phyloP scores from a whole-genome alignment of 2,888 invertebrate species.

The Trimorus sp. region DNA sequence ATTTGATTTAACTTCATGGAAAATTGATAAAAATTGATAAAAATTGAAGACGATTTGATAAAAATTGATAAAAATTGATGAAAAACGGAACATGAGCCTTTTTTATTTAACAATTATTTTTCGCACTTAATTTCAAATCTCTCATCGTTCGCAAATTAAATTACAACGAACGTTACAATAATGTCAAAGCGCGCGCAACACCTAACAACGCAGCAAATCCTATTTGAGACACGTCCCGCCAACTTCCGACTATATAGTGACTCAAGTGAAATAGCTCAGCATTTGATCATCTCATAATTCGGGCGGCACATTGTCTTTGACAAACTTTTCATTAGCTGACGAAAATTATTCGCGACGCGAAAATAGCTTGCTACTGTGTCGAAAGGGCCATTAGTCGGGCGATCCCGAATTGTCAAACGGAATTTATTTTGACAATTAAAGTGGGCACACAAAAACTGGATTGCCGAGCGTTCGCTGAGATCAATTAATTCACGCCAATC shows the following conservation, averaged over 20 bases:
- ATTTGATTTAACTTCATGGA: too few relatives aligned
- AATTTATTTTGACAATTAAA: neutral
- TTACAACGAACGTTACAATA: slow-evolving; percentile 38
- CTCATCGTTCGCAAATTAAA: slow-evolving; percentile 20
- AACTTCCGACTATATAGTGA: slow-evolving; percentile 42
- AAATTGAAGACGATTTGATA: too few relatives aligned
- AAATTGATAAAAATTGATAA: too few relatives aligned
- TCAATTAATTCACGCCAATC: neutral
- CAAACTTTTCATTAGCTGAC: slow-evolving; percentile 18
- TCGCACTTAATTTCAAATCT: too few relatives aligned
- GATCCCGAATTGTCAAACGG: neutral
- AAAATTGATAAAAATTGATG: too few relatives aligned
- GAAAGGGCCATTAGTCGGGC: neutral
- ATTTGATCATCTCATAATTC: slow-evolving; percentile 50
- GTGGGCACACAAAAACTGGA: neutral
- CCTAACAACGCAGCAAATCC: slow-evolving; percentile 41
- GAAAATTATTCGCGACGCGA: slow-evolving; percentile 13
- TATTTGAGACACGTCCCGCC: slow-evolving; percentile 45
- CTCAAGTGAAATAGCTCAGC: slow-evolving; percentile 50
- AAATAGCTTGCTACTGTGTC: slow-evolving; percentile 10
- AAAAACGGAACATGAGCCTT: slow-evolving; percentile 5
- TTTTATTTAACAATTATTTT: too few relatives aligned
- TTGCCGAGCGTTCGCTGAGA: too few relatives aligned
- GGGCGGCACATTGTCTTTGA: slow-evolving; percentile 28
- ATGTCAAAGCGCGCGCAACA: slow-evolving; percentile 40